Base-by-base conservation (phyloP, 2,797 vertebrate species). In the Melanotaenia trifasciata region DNA sequence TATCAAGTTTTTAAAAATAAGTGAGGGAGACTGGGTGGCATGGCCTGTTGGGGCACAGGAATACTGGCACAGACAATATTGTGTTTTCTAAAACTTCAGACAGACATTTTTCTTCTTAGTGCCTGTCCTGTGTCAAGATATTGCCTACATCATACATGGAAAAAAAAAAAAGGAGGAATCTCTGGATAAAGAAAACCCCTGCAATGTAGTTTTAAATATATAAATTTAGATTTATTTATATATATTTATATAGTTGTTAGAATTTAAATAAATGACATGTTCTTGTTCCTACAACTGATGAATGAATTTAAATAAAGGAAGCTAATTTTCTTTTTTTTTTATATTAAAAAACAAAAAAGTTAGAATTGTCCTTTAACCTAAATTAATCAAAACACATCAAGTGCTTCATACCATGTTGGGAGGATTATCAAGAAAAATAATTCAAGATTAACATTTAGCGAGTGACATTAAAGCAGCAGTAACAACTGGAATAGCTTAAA, bases 61-160 rank as follows among this genome's bases (percentile, higher is more conserved):
- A 96, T 96, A 97, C 96, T 98, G 96, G 96, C 96, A 91, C 90
- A 90, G 76, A 89, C 73, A 78, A 89, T 80, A 81, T 78, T 72
- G 83, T 78, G 84, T 87, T 81, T 81, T 84, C 81, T 85, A 89
- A 86, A 92, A 90, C 94, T 92, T 95, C 83, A 87, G 94, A 95
- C 93, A 90, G 91, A 80, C 85, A 5, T 70, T 56, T 70, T 65
- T 70, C 43, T 26, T 67, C 76, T 74, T 65, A 58, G 58, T 32
- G 85, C 75, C 91, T 84, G 93, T 92, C 95, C 90, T 90, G 94
- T 95, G 94, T 95, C 95, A 81, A 89, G 78, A 85, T 93, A 94
- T 94, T 94, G 92, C 94, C 93, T 93, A 94, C 90, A 84, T 93
- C 80, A 91, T 93, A 89, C 74, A 90, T 91, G 90, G 91, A 92